These are phyloP conservation scores for Baccha elongata DNA, from an alignment of 2,888 invertebrate genomes.

Conservation along the genomic window DNA sequence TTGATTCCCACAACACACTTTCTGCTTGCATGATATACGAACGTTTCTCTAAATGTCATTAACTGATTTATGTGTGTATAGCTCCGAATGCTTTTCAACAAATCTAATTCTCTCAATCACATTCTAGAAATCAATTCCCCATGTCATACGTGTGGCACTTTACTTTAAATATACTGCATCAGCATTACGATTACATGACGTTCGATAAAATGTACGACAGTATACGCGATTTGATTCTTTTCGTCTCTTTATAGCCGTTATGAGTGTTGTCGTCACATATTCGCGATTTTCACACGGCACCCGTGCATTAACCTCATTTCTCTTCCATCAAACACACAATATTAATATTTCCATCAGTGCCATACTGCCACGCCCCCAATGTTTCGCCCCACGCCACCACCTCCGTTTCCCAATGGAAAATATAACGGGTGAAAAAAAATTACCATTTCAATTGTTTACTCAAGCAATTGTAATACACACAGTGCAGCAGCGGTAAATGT, in stretches of 20 bases:
- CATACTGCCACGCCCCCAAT: constrained; percentile 7
- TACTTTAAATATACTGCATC: constrained; percentile 55
- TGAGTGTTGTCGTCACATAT: constrained; percentile 29
- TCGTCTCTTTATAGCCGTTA: constrained; percentile 34
- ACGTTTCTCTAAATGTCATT: constrained; percentile 30
- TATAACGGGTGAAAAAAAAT: too few species aligned
- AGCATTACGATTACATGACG: constrained; percentile 42
- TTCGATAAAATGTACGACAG: background rate
- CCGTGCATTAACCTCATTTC: constrained; percentile 72
- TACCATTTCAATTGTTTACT: constrained; percentile 73
- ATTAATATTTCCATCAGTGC: constrained; percentile 58
- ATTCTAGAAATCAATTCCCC: constrained; percentile 54
- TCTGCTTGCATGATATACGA: background rate
- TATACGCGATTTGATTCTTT: background rate
- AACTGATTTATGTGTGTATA: constrained; percentile 38
- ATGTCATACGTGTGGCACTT: constrained; percentile 52
- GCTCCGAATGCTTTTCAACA: constrained; percentile 31
- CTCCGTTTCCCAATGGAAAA: background rate
- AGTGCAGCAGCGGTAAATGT: constrained; percentile 40
- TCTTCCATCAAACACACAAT: constrained; percentile 59
- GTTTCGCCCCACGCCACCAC: background rate
- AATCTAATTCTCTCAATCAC: constrained; percentile 58
- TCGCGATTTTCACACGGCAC: constrained; percentile 67
- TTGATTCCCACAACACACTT: background rate
- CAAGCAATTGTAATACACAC: constrained; percentile 68